Evolutionary conservation across 2,888 invertebrate genomes (phyloP).

Genomic region (Amphipyra berbera): DNA sequence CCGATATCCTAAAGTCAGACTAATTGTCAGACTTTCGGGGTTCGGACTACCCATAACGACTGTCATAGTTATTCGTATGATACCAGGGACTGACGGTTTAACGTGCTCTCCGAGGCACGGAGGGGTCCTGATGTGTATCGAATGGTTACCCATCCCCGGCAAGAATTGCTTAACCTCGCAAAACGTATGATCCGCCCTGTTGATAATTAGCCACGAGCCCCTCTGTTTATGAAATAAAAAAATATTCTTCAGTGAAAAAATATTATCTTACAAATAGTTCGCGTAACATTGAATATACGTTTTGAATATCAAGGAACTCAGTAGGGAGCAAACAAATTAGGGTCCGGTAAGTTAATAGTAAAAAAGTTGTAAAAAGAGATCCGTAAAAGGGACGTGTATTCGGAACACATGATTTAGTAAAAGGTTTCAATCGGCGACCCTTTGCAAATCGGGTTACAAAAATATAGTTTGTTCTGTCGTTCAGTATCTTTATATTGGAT

Average conservation of each 20-base stretch:
- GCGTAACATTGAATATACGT: constrained; percentile 18
- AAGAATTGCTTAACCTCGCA: too few species aligned
- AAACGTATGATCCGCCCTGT: too few species aligned
- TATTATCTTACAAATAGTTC: too few species aligned
- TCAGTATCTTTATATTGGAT: neutral
- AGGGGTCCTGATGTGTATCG: too few species aligned
- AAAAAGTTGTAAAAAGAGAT: constrained; percentile 42
- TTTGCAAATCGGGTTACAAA: constrained; percentile 23
- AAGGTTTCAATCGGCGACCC: constrained; percentile 29
- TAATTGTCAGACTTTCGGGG: too few species aligned
- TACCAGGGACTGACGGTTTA: too few species aligned
- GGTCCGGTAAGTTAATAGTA: constrained; percentile 34
- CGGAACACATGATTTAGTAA: constrained; percentile 29
- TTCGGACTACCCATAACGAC: too few species aligned
- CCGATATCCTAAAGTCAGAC: too few species aligned
- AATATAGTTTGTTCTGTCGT: constrained; percentile 8
- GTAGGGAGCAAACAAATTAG: constrained; percentile 40
- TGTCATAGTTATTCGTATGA: too few species aligned
- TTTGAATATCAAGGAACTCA: constrained; percentile 26
- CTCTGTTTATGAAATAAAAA: constrained; percentile 12
- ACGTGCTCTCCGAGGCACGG: too few species aligned
- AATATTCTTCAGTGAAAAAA: constrained; percentile 9
- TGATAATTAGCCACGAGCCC: too few species aligned
- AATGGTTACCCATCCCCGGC: too few species aligned
- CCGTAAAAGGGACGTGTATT: constrained; percentile 33